Conservation (phyloP, 2,888 invertebrate species). For the Chaetogeoica ovagalla region DNA sequence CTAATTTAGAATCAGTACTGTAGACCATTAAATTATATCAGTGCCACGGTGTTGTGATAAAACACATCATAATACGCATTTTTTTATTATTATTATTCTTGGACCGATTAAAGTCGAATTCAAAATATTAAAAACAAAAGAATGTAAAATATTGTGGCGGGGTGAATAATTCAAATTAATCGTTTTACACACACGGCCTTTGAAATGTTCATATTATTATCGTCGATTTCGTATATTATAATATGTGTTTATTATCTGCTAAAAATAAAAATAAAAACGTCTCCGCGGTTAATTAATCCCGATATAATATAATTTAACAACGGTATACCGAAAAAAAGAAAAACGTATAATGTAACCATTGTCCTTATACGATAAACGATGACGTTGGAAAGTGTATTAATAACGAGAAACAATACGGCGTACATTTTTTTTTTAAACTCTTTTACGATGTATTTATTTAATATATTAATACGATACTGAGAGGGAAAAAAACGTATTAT, state of each 20-base stretch:
- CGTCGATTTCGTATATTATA: slow-evolving; percentile 29
- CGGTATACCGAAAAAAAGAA: slow-evolving; percentile 14
- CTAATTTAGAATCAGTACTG: not conserved
- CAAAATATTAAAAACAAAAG: slow-evolving; percentile 3
- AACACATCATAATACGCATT: too few species aligned
- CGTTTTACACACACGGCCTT: not conserved
- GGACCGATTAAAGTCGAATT: not conserved
- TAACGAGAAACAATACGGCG: slow-evolving; percentile 19
- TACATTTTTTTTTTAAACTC: not conserved
- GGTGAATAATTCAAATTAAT: slow-evolving; percentile 34
- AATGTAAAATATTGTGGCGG: not conserved
- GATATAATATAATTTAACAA: slow-evolving; percentile 35
- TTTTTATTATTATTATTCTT: not conserved
- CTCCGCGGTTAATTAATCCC: slow-evolving; percentile 37
- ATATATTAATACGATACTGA: slow-evolving; percentile 18
- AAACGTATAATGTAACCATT: slow-evolving; percentile 29
- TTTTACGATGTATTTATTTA: slow-evolving; percentile 10
- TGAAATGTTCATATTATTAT: not conserved
- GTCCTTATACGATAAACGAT: slow-evolving; percentile 18
- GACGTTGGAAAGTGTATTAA: slow-evolving; percentile 19
- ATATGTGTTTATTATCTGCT: slow-evolving; percentile 17
- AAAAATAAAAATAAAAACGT: slow-evolving; percentile 34
- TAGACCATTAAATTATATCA: not conserved
- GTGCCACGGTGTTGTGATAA: not conserved
- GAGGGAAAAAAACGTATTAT: slow-evolving; percentile 15